Conservation (phyloP, 37 sponge, comb jelly and placozoan genomes). For the Corticium candelabrum region DNA sequence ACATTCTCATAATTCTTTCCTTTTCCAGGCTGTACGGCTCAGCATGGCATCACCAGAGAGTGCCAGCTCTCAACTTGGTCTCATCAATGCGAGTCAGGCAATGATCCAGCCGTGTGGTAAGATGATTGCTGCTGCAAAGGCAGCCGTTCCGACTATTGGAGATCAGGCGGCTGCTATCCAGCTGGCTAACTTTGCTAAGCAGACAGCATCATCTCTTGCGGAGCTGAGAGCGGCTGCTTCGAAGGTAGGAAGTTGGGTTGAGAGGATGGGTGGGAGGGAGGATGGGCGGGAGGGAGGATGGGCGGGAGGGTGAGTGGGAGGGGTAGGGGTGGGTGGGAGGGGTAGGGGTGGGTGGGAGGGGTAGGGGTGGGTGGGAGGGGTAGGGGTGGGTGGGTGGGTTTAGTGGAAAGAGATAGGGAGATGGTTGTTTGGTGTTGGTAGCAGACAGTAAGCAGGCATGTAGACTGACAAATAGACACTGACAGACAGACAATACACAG, state of each 20-base stretch:
- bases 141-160: constrained; percentile 89
- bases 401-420: too few relatives aligned
- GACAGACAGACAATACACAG: too few relatives aligned
- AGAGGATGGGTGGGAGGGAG: too few relatives aligned
- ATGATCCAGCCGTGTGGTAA: constrained; percentile 29
- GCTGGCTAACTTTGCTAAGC: constrained; percentile 91
- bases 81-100: constrained; percentile 79
- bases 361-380: constrained; percentile 8
- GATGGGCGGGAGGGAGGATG: too few relatives aligned
- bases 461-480: too few relatives aligned
- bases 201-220: constrained; percentile 68
- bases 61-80: constrained; percentile 73
- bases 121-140: constrained; percentile 89
- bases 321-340: background rate
- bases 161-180: constrained; percentile 94
- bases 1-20: too few relatives aligned
- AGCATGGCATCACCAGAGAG: constrained; percentile 63
- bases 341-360: too few relatives aligned
- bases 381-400: too few relatives aligned
- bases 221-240: constrained; percentile 51
- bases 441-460: too few relatives aligned
- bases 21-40: constrained; percentile 54
- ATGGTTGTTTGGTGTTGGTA: too few relatives aligned
- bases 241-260: background rate
- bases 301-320: too few relatives aligned